Evolutionary conservation across 2,797 vertebrate genomes (phyloP), one percentile per base, ranked within the genome.

Genomic region (Molossus alvarezi): DNA sequence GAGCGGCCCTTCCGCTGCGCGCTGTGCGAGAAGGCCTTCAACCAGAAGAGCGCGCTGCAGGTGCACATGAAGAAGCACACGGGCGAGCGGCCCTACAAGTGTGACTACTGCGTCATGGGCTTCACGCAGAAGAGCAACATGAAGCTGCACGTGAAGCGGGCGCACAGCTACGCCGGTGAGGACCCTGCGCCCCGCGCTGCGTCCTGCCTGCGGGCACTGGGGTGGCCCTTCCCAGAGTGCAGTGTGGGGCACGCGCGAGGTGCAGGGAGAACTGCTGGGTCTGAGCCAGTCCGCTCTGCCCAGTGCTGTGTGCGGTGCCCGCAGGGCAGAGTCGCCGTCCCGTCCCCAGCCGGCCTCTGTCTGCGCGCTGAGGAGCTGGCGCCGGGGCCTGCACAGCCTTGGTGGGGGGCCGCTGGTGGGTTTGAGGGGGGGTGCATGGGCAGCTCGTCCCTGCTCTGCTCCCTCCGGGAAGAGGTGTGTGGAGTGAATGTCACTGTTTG

Each of bases 91-190:
- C 99, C 99, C 65, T 99, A 99, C 95, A 99, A 99, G 97, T 99
- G 99, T n/a, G 99, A 99, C 97, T 99, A 99, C 97, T 99, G 99
- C 96, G 99, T 98, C 97, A 99, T 99, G 99, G 98, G 99, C 80
- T 99, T 99, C 98, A 99, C 99, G 0, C 99, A 99, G 99, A 99
- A 99, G 98, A 99, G 99, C 99, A 99, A 99, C 99, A 99, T 99
- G 99, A 99, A 99, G 62, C 99, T 99, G 84, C 99, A 99, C 96
- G 99, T 99, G 99, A 99, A 99, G 98, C 98, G 99, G 53, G 99
- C 99, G 4, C 99, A 99, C 51, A 98, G 99, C 97, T 99, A 99
- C 75, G 80, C 98, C 2, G 99, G 99, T 99, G 98, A 58, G 99
- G 7, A 3, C 73, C 27, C 33, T 10, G 73, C 7, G 1, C 23